Evolutionary conservation across 2,888 invertebrate genomes (phyloP), one percentile per base, ranked within the genome.

Genomic region (Amiota communis): DNA sequence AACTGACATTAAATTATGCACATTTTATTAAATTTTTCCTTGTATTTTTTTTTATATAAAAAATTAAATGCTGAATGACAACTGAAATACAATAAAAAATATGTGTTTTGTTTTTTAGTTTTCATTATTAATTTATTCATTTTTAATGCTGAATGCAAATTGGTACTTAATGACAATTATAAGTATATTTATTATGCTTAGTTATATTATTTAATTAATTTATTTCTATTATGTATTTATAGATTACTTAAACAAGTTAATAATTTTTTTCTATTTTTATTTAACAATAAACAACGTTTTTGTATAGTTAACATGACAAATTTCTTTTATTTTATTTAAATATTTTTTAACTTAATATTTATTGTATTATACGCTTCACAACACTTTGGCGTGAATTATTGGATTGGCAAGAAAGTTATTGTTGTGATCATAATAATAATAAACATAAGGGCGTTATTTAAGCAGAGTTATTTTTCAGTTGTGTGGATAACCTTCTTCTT

Each of bases 41-140:
- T 56, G 3, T 70, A n/a, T 51, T 63, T 46, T 51, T 64, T 71
- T 71, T 53, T 56, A 65, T 57, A 17, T 13, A 36, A 36, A 15
- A 64, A 48, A 15, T 64, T 6, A 51, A 51, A 59, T 46, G 10
- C 20, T 70, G 20, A 64, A 57, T 46, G 56, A 0, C 47, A 48
- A 61, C 0, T 48, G 9, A 47, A 47, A 48, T 15, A 47, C 46
- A 47, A 64, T 64, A 64, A 10, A 61, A 61, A 61, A 64, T 64
- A 15, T 12, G 1, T 63, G 36, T 63, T 36, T 63, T 23, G 2
- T 23, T 23, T 23, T 53, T 53, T 53, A 53, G 2, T 53, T n/a
- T 10, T 53, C 2, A 10, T 57, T 57, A 3, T n/a, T 13, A 6
- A 57, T 57, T 0, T 46, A 64, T 48, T 46, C 9, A 47, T 47